Evolutionary conservation across 2,113 vertebrate species (phyloP), one percentile per base, ranked within the genome.

Genomic region (Epinephelus moara): DNA sequence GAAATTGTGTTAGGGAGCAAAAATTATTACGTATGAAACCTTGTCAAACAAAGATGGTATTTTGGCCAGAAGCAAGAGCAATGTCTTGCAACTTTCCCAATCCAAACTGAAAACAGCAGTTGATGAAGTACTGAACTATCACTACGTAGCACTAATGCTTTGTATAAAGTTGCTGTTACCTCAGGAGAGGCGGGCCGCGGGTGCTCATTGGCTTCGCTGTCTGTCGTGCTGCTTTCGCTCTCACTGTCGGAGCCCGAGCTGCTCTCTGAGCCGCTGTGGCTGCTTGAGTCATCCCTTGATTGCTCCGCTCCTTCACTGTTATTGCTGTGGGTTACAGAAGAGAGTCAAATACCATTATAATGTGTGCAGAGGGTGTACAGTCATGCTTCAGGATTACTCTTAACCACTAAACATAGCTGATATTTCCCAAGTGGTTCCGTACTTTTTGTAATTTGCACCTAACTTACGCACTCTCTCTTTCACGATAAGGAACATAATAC

Each of bases 191-290:
- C 96, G 0, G 96, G 96, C 66, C 97, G 96, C 0, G 97, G 97
- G 0, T 96, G 97, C 84, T 99, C 98, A 15, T 98, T 99, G 69
- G 97, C 97, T 90, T 99, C 98, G 18, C 98, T 99, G 91, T 99
- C 98, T 4, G 97, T 98, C 62, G 98, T 98, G 91, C 98, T 99
- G 94, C 97, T 99, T 91, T 99, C 98, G 2, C 97, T 99, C 93
- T 99, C 98, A 0, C 98, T 99, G 93, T 99, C 98, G 0, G 98
- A 99, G 40, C 97, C 98, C 0, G 98, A 99, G 91, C 98, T 99
- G 96, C 97, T 99, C 87, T 99, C 98, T 1, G 98, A 99, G 45
- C 98, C 98, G 17, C 98, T 99, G 85, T 97, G 98, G 94, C 98
- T 99, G 94, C 98, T 99, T 6, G 98, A 97, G 94, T 99, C 98